Percentiles rank a stretch among this genome's conserved stretches.
Evolutionary conservation across 2,113 vertebrate species (phyloP).

Genomic region (Probosciger aterrimus): DNA sequence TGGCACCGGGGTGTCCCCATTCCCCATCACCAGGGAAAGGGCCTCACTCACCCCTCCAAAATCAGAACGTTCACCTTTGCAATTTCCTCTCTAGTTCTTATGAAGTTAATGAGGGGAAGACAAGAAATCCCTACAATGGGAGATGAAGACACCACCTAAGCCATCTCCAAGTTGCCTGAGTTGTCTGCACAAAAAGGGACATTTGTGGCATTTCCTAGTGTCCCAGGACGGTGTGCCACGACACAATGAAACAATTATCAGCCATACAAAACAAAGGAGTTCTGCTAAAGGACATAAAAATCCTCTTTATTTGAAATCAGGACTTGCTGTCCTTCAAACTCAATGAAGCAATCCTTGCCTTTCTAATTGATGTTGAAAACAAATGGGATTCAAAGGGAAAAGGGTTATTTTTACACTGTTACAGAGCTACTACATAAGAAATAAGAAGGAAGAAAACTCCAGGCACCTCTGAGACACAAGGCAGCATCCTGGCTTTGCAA

Average conservation of each 20-base stretch:
- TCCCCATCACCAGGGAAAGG: not conserved
- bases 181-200: not conserved
- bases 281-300: conserved; percentile 23
- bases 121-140: not conserved
- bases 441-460: not conserved
- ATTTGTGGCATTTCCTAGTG: not conserved
- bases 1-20: conserved; percentile 48
- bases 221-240: not conserved
- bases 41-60: no score
- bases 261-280: not conserved
- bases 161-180: not conserved
- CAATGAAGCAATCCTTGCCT: not conserved
- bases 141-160: not conserved
- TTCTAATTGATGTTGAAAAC: not conserved
- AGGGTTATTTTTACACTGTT: not conserved
- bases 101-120: not conserved
- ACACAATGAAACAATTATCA: conserved; percentile 14
- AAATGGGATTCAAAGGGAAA: not conserved
- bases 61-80: not conserved
- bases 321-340: not conserved
- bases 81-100: not conserved
- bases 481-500: not conserved
- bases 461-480: not conserved
- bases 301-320: not conserved
- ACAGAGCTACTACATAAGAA: not conserved